Evolutionary conservation across 2,797 vertebrate species (phyloP), one percentile per base, ranked within the genome.

Genomic region (Loris lydekkerianus): DNA sequence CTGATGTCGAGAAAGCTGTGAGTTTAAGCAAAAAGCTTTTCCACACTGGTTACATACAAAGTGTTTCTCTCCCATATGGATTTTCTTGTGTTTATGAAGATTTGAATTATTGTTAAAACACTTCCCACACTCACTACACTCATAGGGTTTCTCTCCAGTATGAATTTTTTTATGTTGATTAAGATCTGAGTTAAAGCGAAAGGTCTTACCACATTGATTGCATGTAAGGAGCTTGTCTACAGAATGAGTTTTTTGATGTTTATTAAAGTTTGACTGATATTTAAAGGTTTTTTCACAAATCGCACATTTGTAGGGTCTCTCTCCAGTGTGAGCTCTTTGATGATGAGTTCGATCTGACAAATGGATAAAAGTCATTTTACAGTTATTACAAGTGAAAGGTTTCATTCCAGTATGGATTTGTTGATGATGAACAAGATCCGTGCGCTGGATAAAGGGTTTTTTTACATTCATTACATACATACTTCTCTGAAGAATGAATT

Each of bases 21-120:
- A 96, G 10, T 95, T 96, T 34, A 96, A 25, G 58, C 70, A 78
- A 11, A 96, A 96, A n/a, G 82, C 76, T 90, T 95, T 93, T 67
- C 93, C 87, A 73, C 96, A 86, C 15, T 93, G 91, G 43, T 83
- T 18, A 53, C 91, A 95, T 25, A 77, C 77, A 60, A 60, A 96
- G 8, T 49, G 60, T 80, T 94, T 96, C 86, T 89, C 86, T 43
- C 89, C 80, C 4, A 86, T 81, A 21, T 96, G 91, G 91, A 93
- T 95, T 82, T 91, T 96, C 82, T 49, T 87, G 76, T 95, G 93
- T 89, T 8, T 95, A 21, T 72, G 43, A 72, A 96, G 91, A 83
- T 96, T 95, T 67, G 93, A 95, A 20, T n/a, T 29, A 34, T 95
- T 29, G 17, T 90, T 96, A 78, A 93, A 96, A 65, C 1, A 5